Conservation (phyloP, 1,140 invertebrate genomes). For the Ceratina australensis region DNA sequence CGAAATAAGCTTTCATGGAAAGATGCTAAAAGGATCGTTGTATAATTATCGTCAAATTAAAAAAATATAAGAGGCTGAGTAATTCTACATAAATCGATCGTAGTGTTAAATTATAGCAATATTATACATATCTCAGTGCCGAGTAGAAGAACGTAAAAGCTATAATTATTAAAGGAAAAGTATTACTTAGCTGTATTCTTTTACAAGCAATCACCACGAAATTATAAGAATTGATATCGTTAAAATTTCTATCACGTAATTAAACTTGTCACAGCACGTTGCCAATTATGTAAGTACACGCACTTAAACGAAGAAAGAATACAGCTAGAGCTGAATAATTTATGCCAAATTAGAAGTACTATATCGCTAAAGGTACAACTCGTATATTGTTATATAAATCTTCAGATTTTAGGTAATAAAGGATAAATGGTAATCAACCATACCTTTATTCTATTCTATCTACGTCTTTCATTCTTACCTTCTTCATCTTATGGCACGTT, state of each 20-base stretch:
- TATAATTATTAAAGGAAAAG: constrained; percentile 28
- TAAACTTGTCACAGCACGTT: neutral
- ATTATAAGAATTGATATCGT: neutral
- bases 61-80: neutral
- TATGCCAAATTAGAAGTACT: constrained; percentile 45
- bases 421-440: constrained; percentile 18
- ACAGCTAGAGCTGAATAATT: constrained; percentile 14
- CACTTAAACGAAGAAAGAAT: constrained; percentile 2
- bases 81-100: constrained; percentile 9
- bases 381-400: constrained; percentile 48
- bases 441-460: neutral
- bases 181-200: constrained; percentile 42
- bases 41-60: neutral
- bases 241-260: neutral
- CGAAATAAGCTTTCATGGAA: neutral
- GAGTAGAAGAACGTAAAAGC: constrained; percentile 38
- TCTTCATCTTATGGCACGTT: constrained; percentile 1
- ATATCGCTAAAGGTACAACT: constrained; percentile 17
- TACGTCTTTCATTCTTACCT: neutral
- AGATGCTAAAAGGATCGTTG: constrained; percentile 2
- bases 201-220: neutral
- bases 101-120: constrained; percentile 58
- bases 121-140: constrained; percentile 58
- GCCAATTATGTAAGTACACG: neutral
- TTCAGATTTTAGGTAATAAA: constrained; percentile 63